Conservation (phyloP, 2,113 vertebrate genomes). For the Eclectus roratus region DNA sequence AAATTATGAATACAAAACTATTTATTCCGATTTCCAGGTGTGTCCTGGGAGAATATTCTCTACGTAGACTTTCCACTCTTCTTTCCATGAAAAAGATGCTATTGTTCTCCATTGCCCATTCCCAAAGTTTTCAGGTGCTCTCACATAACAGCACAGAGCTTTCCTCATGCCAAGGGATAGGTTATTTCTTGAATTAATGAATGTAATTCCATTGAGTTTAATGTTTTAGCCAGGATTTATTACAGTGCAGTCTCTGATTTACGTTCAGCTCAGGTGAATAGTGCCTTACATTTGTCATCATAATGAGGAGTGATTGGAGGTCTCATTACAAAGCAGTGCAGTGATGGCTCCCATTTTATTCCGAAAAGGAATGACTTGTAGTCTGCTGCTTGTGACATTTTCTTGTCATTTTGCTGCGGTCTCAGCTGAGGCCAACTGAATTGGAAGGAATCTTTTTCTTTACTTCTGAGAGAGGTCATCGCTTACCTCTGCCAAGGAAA, state of each 20-base stretch:
- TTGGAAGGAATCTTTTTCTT: not conserved
- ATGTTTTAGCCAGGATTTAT: conserved; percentile 49
- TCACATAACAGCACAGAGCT: not conserved
- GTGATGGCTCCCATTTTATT: not conserved
- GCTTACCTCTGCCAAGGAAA: not conserved
- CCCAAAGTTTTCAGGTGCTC: not conserved
- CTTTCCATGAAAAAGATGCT: not conserved
- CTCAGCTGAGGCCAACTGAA: not conserved
- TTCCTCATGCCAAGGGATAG: not conserved
- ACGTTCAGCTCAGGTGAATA: not conserved
- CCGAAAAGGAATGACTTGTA: not conserved
- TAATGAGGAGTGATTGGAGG: not conserved
- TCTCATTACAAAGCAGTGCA: not conserved
- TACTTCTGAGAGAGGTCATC: not conserved
- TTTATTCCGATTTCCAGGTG: not conserved
- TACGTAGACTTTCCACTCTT: not conserved
- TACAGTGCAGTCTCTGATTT: conserved; percentile 6
- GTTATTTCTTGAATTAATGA: conserved; percentile 36
- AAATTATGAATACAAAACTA: not conserved
- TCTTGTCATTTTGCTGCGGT: not conserved
- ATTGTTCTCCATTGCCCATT: not conserved
- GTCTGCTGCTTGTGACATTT: not conserved
- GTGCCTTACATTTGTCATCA: not conserved
- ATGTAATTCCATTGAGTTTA: conserved; percentile 4
- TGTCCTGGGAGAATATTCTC: not conserved